phyloP scores from a whole-genome alignment of 2,888 invertebrate genomes.

The Drosophila trichaetosa region DNA sequence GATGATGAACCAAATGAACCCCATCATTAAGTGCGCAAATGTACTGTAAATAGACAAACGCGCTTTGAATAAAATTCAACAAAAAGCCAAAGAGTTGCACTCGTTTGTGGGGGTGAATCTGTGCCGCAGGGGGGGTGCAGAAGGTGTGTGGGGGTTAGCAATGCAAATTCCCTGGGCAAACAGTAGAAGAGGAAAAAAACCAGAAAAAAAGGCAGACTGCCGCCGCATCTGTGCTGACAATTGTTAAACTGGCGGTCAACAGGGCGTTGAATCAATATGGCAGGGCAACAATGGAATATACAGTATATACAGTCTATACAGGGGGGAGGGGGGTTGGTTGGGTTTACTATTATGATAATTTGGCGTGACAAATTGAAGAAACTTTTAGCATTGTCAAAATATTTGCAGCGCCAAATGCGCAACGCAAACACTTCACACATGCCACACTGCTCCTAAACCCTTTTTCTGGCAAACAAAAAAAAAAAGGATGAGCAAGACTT shows the following conservation, averaged over 20 bases:
- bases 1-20: constrained; percentile 54
- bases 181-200: constrained; percentile 16
- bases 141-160: constrained; percentile 19
- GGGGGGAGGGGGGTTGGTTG: neutral
- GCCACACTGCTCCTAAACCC: constrained; percentile 55
- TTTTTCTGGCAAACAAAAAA: constrained; percentile 26
- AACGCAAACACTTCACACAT: constrained; percentile 74
- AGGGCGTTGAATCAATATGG: constrained; percentile 70
- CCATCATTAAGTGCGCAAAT: constrained; percentile 85
- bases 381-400: constrained; percentile 67
- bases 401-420: constrained; percentile 74
- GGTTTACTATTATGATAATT: constrained; percentile 72
- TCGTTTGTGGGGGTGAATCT: constrained; percentile 30
- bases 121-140: constrained; percentile 3
- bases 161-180: constrained; percentile 75
- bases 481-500: too few species aligned
- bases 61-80: constrained; percentile 84
- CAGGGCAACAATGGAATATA: constrained; percentile 8
- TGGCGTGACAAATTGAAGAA: constrained; percentile 64
- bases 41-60: constrained; percentile 85
- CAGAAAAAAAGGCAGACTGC: constrained; percentile 18
- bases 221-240: constrained; percentile 58
- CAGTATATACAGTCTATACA: too few species aligned
- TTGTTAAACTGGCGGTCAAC: constrained; percentile 60
- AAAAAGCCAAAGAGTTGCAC: constrained; percentile 68